Evolutionary conservation across 2,113 vertebrate species (phyloP).

Genomic region (Daphoenositta chrysoptera): DNA sequence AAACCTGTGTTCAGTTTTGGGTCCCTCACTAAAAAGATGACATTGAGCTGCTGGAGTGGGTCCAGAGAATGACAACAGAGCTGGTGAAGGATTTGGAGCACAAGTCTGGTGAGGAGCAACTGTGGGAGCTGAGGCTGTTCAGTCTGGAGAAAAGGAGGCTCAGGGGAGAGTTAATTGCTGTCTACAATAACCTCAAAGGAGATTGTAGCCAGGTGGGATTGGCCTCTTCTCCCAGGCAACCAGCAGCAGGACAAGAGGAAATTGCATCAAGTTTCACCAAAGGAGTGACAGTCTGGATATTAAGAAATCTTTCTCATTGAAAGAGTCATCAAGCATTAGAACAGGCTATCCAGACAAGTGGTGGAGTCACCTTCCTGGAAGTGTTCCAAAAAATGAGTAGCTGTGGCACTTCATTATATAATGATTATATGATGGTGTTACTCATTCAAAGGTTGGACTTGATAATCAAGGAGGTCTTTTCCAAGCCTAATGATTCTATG

Average conservation of each 20-base stretch:
- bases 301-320: neutral
- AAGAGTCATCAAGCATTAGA: neutral
- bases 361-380: neutral
- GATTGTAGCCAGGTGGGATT: too few species aligned
- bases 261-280: neutral
- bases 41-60: neutral
- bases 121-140: neutral
- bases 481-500: neutral
- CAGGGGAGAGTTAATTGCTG: neutral
- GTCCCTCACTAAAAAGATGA: neutral
- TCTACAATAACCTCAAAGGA: neutral
- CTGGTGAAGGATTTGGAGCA: neutral
- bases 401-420: neutral
- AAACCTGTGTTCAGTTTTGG: neutral
- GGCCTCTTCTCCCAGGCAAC: neutral
- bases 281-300: neutral
- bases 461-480: neutral
- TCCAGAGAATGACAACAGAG: neutral
- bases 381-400: neutral
- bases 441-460: neutral
- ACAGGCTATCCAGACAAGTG: neutral
- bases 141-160: neutral
- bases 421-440: too few species aligned
- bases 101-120: neutral
- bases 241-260: neutral